These are phyloP conservation scores for Coreoperca whiteheadi DNA, from an alignment of 2,113 vertebrate species.

Conservation along the genomic window DNA sequence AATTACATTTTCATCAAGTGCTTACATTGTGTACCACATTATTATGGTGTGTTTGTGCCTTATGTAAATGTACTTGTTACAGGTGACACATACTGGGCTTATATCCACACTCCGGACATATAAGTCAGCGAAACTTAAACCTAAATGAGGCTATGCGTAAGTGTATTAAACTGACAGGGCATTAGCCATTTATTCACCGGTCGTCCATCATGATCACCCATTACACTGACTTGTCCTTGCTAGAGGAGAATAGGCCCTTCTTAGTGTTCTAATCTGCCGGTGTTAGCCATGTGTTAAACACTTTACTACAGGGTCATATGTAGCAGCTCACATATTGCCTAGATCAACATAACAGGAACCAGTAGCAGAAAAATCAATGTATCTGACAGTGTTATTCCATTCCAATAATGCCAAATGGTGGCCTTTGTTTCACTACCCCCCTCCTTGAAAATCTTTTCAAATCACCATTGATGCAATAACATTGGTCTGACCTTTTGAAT, in stretches of 20 bases:
- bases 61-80: neutral
- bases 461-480: constrained; percentile 54
- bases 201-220: constrained; percentile 45
- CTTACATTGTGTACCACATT: neutral
- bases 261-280: constrained; percentile 36
- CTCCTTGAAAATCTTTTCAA: constrained; percentile 69
- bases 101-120: neutral
- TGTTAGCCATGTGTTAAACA: constrained; percentile 36
- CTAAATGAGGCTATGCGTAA: constrained; percentile 34
- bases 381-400: constrained; percentile 68
- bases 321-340: constrained; percentile 64
- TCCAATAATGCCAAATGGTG: constrained; percentile 68
- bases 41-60: neutral
- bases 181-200: constrained; percentile 39
- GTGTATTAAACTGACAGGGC: constrained; percentile 44
- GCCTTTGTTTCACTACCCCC: constrained; percentile 62
- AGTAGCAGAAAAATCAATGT: constrained; percentile 78
- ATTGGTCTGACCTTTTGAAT: constrained; percentile 73
- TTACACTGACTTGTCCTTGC: constrained; percentile 57
- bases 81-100: neutral
- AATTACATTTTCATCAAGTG: constrained; percentile 1
- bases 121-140: constrained; percentile 1
- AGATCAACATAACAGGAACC: constrained; percentile 67
- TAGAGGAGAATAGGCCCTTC: constrained; percentile 46
- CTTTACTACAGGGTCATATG: constrained; percentile 51